Evolutionary conservation across 2,888 invertebrate species (phyloP).

Genomic region (Brachypterus glaber): DNA sequence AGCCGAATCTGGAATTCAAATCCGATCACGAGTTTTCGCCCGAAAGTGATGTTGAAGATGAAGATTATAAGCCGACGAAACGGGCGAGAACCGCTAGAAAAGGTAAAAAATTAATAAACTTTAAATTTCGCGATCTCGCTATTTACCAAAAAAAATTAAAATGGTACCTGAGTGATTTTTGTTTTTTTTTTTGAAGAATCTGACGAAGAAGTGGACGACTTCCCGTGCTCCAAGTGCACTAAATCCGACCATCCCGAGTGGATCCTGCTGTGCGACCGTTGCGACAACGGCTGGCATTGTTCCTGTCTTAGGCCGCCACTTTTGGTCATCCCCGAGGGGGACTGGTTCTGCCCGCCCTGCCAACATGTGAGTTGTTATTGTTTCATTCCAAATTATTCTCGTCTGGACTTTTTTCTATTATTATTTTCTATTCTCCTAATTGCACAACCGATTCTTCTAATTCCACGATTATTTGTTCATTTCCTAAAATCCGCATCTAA

Average conservation of each 20-base stretch:
- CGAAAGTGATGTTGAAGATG: constrained; percentile 68
- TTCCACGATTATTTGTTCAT: background rate
- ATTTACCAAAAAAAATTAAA: too few species aligned
- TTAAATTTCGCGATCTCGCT: background rate
- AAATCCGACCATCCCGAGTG: constrained; percentile 93
- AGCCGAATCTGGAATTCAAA: constrained; percentile 23
- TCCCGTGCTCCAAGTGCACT: constrained; percentile 81
- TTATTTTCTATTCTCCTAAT: too few species aligned
- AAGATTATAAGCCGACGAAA: constrained; percentile 63
- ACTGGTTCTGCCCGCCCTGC: constrained; percentile 98
- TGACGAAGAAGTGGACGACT: constrained; percentile 44
- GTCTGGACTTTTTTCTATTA: background rate
- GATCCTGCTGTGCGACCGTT: constrained; percentile 92
- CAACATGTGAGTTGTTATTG: constrained; percentile 69
- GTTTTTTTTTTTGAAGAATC: constrained; percentile 26
- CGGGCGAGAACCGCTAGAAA: constrained; percentile 79
- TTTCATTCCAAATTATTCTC: too few species aligned
- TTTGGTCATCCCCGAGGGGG: constrained; percentile 90
- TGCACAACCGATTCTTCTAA: background rate
- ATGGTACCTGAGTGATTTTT: background rate
- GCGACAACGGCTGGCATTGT: constrained; percentile 96
- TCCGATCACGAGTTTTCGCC: constrained; percentile 92
- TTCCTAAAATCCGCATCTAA: too few species aligned
- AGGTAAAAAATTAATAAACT: constrained; percentile 40
- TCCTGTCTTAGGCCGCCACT: constrained; percentile 88